Base-by-base conservation (phyloP, 2,113 vertebrate genomes). In the Poecile atricapillus region DNA sequence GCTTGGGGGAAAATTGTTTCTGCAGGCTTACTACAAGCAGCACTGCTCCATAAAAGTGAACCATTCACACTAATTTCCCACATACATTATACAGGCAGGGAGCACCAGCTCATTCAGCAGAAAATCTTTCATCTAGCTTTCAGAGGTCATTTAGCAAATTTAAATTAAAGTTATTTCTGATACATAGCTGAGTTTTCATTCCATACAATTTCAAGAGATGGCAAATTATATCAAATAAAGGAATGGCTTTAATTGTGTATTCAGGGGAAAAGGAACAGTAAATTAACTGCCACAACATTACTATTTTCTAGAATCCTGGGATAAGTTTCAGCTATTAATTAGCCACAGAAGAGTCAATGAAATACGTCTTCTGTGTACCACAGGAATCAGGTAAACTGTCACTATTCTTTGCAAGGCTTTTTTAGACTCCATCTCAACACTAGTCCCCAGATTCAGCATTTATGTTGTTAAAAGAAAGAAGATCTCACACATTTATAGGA, bases 1-100 rank as follows among this genome's bases (percentile, higher is more conserved):
- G 98, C 97, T 98, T 98, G 97, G 97, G 98, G 97, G 97, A 79
- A 98, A 98, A 98, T 97, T 98, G 98, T 98, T 98, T 98, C 98
- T 98, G 97, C 97, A 97, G 98, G 97, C 97, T 97, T 97, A 97
- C 97, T 97, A 97, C 97, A 98, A 97, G 98, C 97, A 97, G 97
- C 94, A 94, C 73, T 94, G 90, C 98, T 98, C 97, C 97, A 97
- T 98, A 97, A 98, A 98, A 98, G 98, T 87, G 96, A 98, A 94
- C 97, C 96, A 97, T 97, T 97, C 47, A 4, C 94, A 96, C 98
- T 98, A 97, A 98, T 98, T 98, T 98, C 98, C 97, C 97, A 97
- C 97, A 98, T 98, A 98, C 98, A 98, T 98, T 98, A 98, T 82
- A 97, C 30, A 97, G 97, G 96, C 95, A 97, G 97, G 94, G 93